These are phyloP conservation scores for Tragelaphus strepsiceros DNA, from an alignment of 2,113 vertebrate species.

Conservation along the genomic window DNA sequence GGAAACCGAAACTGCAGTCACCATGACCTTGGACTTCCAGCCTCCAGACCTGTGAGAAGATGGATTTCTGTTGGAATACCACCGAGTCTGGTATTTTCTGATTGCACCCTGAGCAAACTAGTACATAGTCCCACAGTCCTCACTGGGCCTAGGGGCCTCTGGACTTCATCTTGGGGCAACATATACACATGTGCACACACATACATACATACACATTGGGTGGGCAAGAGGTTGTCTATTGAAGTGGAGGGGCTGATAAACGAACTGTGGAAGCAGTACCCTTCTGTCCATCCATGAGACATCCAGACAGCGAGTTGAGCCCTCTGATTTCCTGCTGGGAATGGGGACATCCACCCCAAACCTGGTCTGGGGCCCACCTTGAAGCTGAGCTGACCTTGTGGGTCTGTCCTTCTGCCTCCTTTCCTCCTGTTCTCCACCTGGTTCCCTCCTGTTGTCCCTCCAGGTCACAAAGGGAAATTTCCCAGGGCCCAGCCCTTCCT, in stretches of 20 bases:
- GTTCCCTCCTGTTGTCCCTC: background rate
- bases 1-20: background rate
- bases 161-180: background rate
- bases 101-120: background rate
- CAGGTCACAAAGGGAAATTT: background rate
- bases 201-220: background rate
- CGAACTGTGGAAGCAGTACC: background rate
- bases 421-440: background rate
- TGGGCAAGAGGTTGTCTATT: background rate
- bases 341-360: background rate
- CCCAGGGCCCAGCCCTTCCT: background rate
- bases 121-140: background rate
- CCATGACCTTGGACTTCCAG: background rate
- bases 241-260: background rate
- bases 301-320: background rate
- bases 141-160: background rate
- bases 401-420: background rate
- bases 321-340: background rate
- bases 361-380: background rate
- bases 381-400: too few species aligned
- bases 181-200: background rate
- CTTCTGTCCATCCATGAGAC: background rate
- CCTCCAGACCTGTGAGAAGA: background rate
- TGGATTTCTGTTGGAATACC: background rate
- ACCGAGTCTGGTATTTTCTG: background rate